Evolutionary conservation across 2,797 vertebrate species (phyloP), one percentile per base, ranked within the genome.

Genomic region (Aulostomus chinensis): DNA sequence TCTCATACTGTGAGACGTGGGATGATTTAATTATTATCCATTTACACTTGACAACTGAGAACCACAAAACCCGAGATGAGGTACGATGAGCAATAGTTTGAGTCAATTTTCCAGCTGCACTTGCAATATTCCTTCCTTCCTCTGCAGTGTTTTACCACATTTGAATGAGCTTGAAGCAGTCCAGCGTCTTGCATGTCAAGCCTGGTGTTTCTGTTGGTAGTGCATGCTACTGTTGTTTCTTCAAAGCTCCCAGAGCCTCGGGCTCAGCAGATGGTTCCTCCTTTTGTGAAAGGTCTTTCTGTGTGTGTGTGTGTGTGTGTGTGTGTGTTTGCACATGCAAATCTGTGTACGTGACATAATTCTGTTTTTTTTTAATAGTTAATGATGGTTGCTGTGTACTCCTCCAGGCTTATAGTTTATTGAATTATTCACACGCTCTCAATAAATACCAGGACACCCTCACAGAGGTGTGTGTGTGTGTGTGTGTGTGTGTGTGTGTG

Each of bases 341-440:
- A 47, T 42, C 57, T 65, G 58, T 68, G 50, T 65, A 60, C 57
- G 49, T 76, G 68, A 73, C 41, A 69, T 73, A 76, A 86, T 73
- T 21, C 34, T 54, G 60, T 58, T 60, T 61, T 47, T n/a, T 66
- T 64, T 89, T 72, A 90, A 88, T 86, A 83, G 74, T 81, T 89
- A 83, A 91, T 78, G 61, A 68, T 58, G 45, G 35, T 70, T 64
- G 45, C 63, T 34, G 43, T 28, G 51, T 41, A 34, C 21, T 68
- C 77, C 74, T 78, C 38, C 43, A 61, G 73, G 57, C 55, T 50
- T 60, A 51, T 62, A 72, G 63, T 73, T 51, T 67, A 45, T 68
- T 89, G 71, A 89, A 88, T 87, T 81, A 91, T 90, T 91, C 80
- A 88, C 68, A 69, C 56, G 68, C 36, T 76, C 76, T 85, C 63